These are phyloP conservation scores for Sinosuthora webbiana DNA, from an alignment of 2,113 vertebrate species.

Conservation along the genomic window DNA sequence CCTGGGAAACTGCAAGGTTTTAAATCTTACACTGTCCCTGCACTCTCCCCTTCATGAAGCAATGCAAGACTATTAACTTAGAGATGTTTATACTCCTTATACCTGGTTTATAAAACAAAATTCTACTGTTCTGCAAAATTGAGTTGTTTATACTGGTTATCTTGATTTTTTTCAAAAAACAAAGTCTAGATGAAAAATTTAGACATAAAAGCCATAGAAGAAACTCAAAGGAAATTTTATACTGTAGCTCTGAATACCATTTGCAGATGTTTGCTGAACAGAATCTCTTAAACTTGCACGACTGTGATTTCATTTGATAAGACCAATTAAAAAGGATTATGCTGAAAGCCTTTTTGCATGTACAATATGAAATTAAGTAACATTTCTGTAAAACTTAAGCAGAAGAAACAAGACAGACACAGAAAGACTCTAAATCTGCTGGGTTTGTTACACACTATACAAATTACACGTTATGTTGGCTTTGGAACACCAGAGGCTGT, in stretches of 20 bases:
- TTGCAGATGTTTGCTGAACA: slow-evolving; percentile 47
- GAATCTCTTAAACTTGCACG: slow-evolving; percentile 33
- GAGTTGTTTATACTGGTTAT: slow-evolving; percentile 10
- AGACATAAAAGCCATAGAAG: slow-evolving; percentile 4
- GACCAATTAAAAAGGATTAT: slow-evolving; percentile 14
- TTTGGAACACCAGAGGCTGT: slow-evolving; percentile 18
- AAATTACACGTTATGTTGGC: not conserved
- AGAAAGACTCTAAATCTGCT: slow-evolving; percentile 22
- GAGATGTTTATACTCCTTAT: not conserved
- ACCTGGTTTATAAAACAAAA: not conserved
- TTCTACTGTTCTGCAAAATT: not conserved
- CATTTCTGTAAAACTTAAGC: slow-evolving; percentile 28
- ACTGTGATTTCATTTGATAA: slow-evolving; percentile 42
- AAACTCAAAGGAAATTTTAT: slow-evolving; percentile 42
- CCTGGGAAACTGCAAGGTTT: not conserved
- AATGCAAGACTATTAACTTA: not conserved
- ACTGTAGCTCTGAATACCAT: not conserved
- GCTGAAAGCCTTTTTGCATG: slow-evolving; percentile 39
- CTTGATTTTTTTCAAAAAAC: not conserved
- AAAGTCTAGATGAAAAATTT: slow-evolving; percentile 3
- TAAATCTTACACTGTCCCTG: not conserved
- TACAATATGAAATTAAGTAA: slow-evolving; percentile 39
- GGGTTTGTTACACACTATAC: slow-evolving; percentile 10
- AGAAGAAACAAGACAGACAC: slow-evolving; percentile 40
- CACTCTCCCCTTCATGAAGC: not conserved